Evolutionary conservation across 2,797 vertebrate species (phyloP).

Genomic region (Delichon dasypus): DNA sequence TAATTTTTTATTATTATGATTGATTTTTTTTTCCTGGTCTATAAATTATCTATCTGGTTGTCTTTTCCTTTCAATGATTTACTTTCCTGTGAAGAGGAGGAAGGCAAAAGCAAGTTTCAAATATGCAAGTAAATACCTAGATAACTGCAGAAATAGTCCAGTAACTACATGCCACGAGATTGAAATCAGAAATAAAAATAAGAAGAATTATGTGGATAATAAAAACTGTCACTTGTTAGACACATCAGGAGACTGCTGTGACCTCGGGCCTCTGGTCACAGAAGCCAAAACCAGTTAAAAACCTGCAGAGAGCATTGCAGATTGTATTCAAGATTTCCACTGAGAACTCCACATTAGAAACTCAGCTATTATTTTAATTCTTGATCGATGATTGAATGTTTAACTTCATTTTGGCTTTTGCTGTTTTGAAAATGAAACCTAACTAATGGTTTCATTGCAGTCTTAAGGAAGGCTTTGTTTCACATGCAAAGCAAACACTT

Average conservation of each 20-base stretch:
- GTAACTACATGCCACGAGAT: neutral
- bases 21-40: neutral
- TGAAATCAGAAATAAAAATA: conserved; percentile 25
- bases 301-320: neutral
- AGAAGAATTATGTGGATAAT: neutral
- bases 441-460: conserved; percentile 7
- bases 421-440: neutral
- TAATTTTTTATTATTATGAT: neutral
- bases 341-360: neutral
- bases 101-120: conserved; percentile 9
- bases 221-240: neutral
- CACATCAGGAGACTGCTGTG: neutral
- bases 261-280: conserved; percentile 5
- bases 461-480: conserved; percentile 42
- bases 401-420: neutral
- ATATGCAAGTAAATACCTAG: neutral
- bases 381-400: conserved; percentile 3
- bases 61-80: conserved; percentile 10
- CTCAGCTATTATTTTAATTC: conserved; percentile 5
- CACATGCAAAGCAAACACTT: conserved; percentile 38
- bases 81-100: neutral
- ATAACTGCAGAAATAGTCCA: neutral
- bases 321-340: neutral
- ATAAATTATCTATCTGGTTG: conserved; percentile 10
- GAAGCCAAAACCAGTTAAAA: conserved; percentile 25